Base-by-base conservation (phyloP, 2,888 invertebrate genomes). In the Cyclophora albipunctata region DNA sequence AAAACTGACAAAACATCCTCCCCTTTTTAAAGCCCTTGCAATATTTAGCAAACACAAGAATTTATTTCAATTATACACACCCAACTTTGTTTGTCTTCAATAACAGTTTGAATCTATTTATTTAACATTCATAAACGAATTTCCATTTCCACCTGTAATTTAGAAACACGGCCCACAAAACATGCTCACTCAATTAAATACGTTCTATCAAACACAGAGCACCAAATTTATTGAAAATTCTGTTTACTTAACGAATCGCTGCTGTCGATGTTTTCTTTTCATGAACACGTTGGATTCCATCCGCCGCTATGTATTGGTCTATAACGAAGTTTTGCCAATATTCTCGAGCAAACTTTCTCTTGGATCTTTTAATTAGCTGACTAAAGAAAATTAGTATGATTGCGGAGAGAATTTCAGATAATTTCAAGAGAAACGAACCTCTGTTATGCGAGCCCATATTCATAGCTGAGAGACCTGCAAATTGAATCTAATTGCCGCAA, bases 401-500 rank as follows among this genome's bases (percentile, higher is more conserved):
- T 58, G 55, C 60, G 59, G 59, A 61, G 61, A 51, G 59, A 73
- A 70, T 71, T 75, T 59, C 62, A 63, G 60, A 69, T 74, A 73
- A 76, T 79, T 83, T 67, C 58, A 59, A 69, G 64, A 78, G 72
- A 80, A 82, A 75, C 71, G 73, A 75, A 77, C 73, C 78, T 79
- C 80, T 80, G 83, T 84, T 78, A 75, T 67, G 66, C 67, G 70
- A 66, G 59, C 64, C 71, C 74, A 80, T 79, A 75, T 78, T 77
- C 78, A 78, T 81, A 79, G 74, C 68, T 58, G 73, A 69, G 71
- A 70, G 68, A 69, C 64, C 71, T 76, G 74, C 80, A 84, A 87
- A 87, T 87, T 85, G 84, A 80, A 79, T 80, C 85, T 87, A 86
- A 87, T 87, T 87, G 87, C 84, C 78, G 72, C 82, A 85, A 85